These are phyloP conservation scores for Sardina pilchardus DNA, from an alignment of 2,113 vertebrate genomes.

Conservation along the genomic window DNA sequence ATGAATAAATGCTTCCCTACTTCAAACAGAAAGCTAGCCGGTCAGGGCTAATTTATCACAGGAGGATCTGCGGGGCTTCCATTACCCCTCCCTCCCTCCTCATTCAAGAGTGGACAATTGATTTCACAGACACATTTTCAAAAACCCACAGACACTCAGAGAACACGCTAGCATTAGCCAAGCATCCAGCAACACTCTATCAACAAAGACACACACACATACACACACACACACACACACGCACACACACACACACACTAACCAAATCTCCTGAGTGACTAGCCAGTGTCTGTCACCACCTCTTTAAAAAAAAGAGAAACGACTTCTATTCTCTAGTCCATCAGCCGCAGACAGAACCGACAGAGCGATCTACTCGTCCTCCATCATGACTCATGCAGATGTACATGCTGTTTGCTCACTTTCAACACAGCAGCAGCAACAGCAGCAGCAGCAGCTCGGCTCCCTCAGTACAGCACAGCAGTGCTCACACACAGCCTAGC, in stretches of 20 bases:
- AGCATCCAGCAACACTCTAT: neutral
- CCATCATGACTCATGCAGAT: neutral
- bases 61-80: neutral
- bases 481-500: too few relatives aligned
- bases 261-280: too few relatives aligned
- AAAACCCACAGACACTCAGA: neutral
- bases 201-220: neutral
- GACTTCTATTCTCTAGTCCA: neutral
- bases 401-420: neutral
- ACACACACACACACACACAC: neutral
- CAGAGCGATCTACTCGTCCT: neutral
- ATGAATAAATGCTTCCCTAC: neutral
- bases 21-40: neutral
- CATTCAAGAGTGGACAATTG: neutral
- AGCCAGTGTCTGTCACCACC: too few relatives aligned
- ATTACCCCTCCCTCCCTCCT: neutral
- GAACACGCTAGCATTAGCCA: neutral
- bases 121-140: neutral
- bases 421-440: too few relatives aligned
- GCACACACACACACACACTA: neutral
- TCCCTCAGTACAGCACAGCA: neutral
- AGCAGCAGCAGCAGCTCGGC: neutral
- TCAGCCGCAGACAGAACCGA: neutral
- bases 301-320: neutral
- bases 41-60: neutral